These are phyloP conservation scores for Epizoanthus stellaris DNA, from an alignment of 92 coral and sea anemone genomes.

Conservation along the genomic window DNA sequence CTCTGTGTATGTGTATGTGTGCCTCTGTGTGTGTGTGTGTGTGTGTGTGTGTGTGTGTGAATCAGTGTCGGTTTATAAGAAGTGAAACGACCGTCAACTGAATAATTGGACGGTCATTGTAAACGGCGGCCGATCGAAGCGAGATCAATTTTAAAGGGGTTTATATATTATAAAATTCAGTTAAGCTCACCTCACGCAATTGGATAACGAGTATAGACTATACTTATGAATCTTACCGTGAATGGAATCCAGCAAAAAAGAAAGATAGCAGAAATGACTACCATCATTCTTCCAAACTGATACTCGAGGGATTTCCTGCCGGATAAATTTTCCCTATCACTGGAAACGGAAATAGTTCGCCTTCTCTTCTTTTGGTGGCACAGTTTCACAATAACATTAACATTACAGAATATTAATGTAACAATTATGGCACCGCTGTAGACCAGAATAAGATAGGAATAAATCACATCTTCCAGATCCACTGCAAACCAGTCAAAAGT, in stretches of 20 bases:
- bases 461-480: slow-evolving; percentile 17
- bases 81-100: too few species aligned
- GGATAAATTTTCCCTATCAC: not conserved
- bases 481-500: slow-evolving; percentile 35
- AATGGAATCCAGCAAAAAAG: slow-evolving; percentile 36
- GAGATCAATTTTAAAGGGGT: too few species aligned
- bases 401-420: slow-evolving; percentile 23
- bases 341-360: slow-evolving; percentile 4
- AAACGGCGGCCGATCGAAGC: too few species aligned
- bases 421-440: not conserved
- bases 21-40: too few species aligned
- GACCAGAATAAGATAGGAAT: slow-evolving; percentile 1
- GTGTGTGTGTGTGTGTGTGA: too few species aligned
- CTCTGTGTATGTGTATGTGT: too few species aligned
- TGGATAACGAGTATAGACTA: too few species aligned
- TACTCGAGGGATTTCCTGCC: slow-evolving; percentile 14
- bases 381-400: slow-evolving; percentile 19
- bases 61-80: too few species aligned
- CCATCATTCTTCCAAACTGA: slow-evolving; percentile 42
- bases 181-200: too few species aligned
- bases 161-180: too few species aligned
- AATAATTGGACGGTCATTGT: too few species aligned
- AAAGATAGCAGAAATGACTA: slow-evolving; percentile 1
- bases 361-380: slow-evolving; percentile 2
- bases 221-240: slow-evolving; percentile 1